phyloP scores from a whole-genome alignment of 2,797 vertebrate species.

The Triplophysa bombifrons region DNA sequence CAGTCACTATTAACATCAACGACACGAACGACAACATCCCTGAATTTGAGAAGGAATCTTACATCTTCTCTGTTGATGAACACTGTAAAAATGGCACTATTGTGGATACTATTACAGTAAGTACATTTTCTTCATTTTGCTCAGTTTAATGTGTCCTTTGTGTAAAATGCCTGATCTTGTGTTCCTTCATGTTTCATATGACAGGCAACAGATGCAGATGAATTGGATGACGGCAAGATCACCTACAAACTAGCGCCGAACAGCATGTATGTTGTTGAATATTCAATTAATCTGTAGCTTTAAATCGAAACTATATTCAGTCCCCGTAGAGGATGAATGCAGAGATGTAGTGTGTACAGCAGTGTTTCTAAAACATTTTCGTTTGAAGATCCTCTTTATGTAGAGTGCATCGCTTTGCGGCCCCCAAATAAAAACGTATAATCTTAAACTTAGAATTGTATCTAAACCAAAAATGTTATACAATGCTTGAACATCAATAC shows the following conservation, averaged over 20 bases:
- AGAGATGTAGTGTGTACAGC: too few species aligned
- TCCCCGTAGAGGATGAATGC: too few species aligned
- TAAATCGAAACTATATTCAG: neutral
- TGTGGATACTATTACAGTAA: constrained; percentile 78
- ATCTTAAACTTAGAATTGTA: too few species aligned
- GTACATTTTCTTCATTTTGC: constrained; percentile 46
- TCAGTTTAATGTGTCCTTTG: neutral
- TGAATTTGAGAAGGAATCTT: constrained; percentile 72
- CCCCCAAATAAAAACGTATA: too few species aligned
- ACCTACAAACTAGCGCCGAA: constrained; percentile 85
- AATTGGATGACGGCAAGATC: constrained; percentile 74
- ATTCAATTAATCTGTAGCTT: neutral
- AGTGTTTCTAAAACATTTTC: too few species aligned
- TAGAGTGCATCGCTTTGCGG: too few species aligned
- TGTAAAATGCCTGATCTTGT: neutral
- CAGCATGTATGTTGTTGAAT: constrained; percentile 80
- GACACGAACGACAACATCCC: constrained; percentile 90
- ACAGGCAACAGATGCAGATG: constrained; percentile 88
- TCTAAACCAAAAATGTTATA: too few species aligned
- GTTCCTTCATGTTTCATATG: constrained; percentile 24
- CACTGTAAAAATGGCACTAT: constrained; percentile 70
- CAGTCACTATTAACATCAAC: constrained; percentile 80
- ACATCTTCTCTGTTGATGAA: constrained; percentile 76
- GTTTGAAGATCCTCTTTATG: too few species aligned
- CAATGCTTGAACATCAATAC: too few species aligned